Evolutionary conservation across 2,113 vertebrate species (phyloP).

Genomic region (Tympanuchus pallidicinctus): DNA sequence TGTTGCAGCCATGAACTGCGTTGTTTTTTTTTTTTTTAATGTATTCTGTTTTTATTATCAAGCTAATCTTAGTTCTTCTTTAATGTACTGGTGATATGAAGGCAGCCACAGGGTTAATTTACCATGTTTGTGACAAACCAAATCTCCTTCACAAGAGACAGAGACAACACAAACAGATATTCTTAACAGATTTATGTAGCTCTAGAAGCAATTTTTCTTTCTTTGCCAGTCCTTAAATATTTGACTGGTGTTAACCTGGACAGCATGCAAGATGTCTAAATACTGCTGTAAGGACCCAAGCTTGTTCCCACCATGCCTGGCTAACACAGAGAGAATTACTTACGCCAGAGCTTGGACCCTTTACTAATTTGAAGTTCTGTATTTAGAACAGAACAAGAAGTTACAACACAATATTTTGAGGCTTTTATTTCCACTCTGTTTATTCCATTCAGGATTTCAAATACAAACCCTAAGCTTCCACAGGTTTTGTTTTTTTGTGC

Average conservation of each 20-base stretch:
- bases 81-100: not conserved
- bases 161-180: not conserved
- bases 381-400: conserved; percentile 57
- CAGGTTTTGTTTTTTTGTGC: conserved; percentile 50
- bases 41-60: not conserved
- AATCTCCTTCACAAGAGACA: not conserved
- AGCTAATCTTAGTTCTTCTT: not conserved
- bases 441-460: conserved; percentile 67
- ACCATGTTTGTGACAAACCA: not conserved
- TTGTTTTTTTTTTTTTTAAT: not conserved
- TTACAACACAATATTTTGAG: conserved; percentile 55
- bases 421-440: conserved; percentile 50
- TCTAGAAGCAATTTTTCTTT: not conserved
- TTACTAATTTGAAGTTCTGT: conserved; percentile 36
- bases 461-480: conserved; percentile 35
- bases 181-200: not conserved
- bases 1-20: not conserved
- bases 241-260: not conserved
- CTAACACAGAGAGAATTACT: not conserved
- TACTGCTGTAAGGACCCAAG: not conserved
- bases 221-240: not conserved
- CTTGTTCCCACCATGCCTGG: not conserved
- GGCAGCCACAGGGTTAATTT: not conserved
- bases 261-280: not conserved
- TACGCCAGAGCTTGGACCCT: not conserved